phyloP scores from a whole-genome alignment of 2,113 vertebrate genomes.

The Cricetomys ansorgei region DNA sequence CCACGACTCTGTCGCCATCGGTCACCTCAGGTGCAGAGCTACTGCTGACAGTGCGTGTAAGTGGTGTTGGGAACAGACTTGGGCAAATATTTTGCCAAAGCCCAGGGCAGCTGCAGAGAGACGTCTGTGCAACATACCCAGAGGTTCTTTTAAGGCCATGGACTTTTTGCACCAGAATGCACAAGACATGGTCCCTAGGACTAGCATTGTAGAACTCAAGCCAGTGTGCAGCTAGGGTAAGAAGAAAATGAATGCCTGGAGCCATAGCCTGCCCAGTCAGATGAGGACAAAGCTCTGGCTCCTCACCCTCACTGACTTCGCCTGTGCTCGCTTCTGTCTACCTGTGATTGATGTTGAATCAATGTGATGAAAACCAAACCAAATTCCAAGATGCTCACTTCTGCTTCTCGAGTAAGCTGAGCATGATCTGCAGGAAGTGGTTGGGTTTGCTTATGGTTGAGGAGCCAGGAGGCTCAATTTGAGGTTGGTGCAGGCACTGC shows the following conservation, averaged over 20 bases:
- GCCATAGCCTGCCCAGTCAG: background rate
- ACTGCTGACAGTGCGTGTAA: background rate
- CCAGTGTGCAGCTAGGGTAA: background rate
- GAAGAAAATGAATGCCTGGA: background rate
- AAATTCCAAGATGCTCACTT: background rate
- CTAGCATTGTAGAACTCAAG: background rate
- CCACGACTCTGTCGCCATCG: background rate
- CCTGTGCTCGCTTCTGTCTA: background rate
- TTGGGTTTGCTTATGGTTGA: background rate
- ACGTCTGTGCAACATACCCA: background rate
- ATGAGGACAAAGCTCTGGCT: background rate
- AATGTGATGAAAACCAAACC: background rate
- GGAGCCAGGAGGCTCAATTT: background rate
- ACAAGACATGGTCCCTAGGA: background rate
- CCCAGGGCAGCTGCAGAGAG: background rate
- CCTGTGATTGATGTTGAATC: background rate
- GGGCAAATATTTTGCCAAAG: background rate
- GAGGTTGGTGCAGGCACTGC: too few relatives aligned
- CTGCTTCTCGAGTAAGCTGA: background rate
- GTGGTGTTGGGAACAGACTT: background rate
- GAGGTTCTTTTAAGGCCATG: background rate
- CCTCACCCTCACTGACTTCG: too few relatives aligned
- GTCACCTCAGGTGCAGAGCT: background rate
- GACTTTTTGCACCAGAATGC: background rate
- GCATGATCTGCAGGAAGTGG: background rate